Base-by-base conservation (phyloP, 2,797 vertebrate genomes). In the Acrocephalus scirpaceus region DNA sequence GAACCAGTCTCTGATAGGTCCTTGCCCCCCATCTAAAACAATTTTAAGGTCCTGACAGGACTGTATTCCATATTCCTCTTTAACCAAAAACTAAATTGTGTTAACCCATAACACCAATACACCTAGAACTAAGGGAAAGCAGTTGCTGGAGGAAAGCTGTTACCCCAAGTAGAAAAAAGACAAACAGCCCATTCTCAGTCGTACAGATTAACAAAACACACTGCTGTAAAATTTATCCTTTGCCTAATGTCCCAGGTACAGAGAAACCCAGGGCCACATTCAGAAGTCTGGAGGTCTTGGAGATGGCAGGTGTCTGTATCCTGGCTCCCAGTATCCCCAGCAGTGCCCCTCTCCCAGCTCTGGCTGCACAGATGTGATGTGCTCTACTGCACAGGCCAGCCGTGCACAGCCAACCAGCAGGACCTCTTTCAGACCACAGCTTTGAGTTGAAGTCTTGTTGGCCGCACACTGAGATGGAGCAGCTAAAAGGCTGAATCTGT, bases 321-420 rank as follows among this genome's bases (percentile, higher is more conserved):
- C 66, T 53, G 53, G 32, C 48, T 84, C 22, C 21, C 54, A 20
- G 3, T 1, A 14, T 1, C 40, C 40, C 0, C 11, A 36, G 51
- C 14, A 19, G 45, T 38, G 40, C 5, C 12, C 4, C 14, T 56
- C 10, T 61, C 21, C 51, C 20, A 6, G 18, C 78, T 45, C 13
- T 53, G 61, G 36, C 36, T 67, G 76, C 53, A 9, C 1, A 5
- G 30, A 20, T 29, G 48, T 26, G 40, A 73, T 44, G 64, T 44
- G 64, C 23, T 47, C 42, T 38, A 38, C 38, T 50, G 73, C 2
- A 2, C 48, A 11, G 27, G 18, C 7, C 69, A 34, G 61, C 23
- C 0, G 0, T 9, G 60, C 36, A 8, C 38, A 26, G 73, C 40
- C 0, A 0, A 8, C 14, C 56, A 32, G 13, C 0, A 0, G 32